These are phyloP conservation scores for Drosophila albomicans DNA, from an alignment of 1,140 invertebrate species.

Conservation along the genomic window DNA sequence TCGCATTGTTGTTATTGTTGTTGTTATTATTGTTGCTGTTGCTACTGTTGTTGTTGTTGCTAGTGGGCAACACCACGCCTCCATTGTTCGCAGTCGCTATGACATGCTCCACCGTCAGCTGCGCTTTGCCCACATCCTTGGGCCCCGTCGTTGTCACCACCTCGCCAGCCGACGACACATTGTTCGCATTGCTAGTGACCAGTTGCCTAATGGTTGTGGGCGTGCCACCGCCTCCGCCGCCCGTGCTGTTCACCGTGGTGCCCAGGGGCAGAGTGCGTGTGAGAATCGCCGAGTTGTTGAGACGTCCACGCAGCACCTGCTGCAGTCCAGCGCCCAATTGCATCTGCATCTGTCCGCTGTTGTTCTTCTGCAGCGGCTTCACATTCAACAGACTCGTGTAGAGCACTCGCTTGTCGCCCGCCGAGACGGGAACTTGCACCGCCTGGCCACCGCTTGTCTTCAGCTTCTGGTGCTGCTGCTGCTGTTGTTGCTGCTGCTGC, in stretches of 20 bases:
- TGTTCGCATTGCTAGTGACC: constrained; percentile 57
- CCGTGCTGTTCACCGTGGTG: constrained; percentile 70
- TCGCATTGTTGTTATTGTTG: constrained; percentile 36
- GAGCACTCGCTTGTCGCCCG: constrained; percentile 73
- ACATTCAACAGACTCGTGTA: constrained; percentile 81
- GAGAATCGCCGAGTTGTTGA: constrained; percentile 79
- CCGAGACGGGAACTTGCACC: constrained; percentile 43
- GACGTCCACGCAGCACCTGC: constrained; percentile 73
- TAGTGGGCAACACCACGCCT: constrained; percentile 66
- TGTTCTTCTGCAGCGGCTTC: constrained; percentile 81
- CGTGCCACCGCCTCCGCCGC: constrained; percentile 35
- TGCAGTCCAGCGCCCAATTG: constrained; percentile 71
- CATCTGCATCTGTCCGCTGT: constrained; percentile 82
- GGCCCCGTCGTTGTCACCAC: constrained; percentile 28
- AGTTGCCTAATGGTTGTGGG: constrained; percentile 66
- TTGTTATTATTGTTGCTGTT: constrained; percentile 48
- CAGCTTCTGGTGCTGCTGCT: constrained; percentile 67
- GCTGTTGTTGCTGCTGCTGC: constrained; percentile 62
- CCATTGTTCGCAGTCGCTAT: constrained; percentile 73
- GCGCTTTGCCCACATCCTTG: constrained; percentile 68
- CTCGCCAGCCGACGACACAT: constrained; percentile 35
- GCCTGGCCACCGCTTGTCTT: constrained; percentile 51
- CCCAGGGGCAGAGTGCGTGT: constrained; percentile 74
- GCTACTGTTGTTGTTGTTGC: constrained; percentile 66
- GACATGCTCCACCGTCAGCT: constrained; percentile 74